Conservation (phyloP, 2,888 invertebrate species). For the Xestia sexstrigata region DNA sequence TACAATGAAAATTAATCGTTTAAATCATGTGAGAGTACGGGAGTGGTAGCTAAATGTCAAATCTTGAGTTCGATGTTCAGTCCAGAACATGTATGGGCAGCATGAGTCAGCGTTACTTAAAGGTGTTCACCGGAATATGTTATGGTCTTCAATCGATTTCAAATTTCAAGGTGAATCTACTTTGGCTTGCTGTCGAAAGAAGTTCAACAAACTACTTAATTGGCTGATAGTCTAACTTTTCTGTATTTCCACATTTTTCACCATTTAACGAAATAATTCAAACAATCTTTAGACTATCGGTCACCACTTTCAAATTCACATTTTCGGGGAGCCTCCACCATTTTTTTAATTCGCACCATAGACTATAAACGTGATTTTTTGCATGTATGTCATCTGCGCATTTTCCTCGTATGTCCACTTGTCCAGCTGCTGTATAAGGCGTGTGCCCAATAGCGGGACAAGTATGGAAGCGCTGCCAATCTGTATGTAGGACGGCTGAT, state of each 20-base stretch:
- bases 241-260: too few relatives aligned
- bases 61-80: not conserved
- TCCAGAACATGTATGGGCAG: not conserved
- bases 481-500: conserved; percentile 56
- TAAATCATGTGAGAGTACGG: not conserved
- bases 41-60: not conserved
- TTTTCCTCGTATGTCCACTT: conserved; percentile 48
- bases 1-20: not conserved
- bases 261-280: not conserved
- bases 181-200: not conserved
- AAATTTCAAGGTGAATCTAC: not conserved
- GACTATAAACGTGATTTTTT: conserved; percentile 40
- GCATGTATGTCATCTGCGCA: conserved; percentile 56
- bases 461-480: conserved; percentile 49
- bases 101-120: not conserved
- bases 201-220: not conserved
- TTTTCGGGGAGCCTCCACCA: not conserved
- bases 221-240: not conserved
- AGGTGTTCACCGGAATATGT: not conserved
- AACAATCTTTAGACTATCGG: not conserved
- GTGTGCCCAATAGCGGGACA: conserved; percentile 55
- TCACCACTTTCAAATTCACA: conserved; percentile 13
- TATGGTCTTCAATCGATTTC: not conserved
- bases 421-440: conserved; percentile 52
- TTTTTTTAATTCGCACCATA: conserved; percentile 28